These are phyloP conservation scores for Ophion ellenae DNA, from an alignment of 2,888 invertebrate species.

Conservation along the genomic window DNA sequence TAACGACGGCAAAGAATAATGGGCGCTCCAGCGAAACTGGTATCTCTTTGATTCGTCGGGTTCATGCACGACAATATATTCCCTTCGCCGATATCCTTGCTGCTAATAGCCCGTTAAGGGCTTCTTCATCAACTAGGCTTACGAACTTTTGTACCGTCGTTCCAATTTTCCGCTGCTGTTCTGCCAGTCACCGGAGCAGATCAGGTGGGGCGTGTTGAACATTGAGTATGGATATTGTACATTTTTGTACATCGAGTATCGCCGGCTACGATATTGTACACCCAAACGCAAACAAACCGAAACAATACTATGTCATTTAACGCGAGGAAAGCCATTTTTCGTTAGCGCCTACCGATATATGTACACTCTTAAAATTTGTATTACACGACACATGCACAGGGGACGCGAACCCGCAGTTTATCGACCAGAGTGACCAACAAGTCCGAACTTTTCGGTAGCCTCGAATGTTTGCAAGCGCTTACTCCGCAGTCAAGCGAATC, in stretches of 20 bases:
- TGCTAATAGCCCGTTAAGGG: background rate
- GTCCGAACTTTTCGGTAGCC: constrained; percentile 6
- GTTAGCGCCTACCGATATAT: too few species aligned
- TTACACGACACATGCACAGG: too few species aligned
- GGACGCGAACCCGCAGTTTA: background rate
- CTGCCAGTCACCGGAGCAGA: too few species aligned
- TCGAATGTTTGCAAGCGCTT: constrained; percentile 11
- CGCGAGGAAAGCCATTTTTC: too few species aligned
- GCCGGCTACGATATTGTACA: too few species aligned
- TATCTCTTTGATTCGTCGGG: background rate
- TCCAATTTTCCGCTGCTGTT: too few species aligned
- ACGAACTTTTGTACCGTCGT: too few species aligned
- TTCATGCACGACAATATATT: background rate
- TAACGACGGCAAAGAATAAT: background rate
- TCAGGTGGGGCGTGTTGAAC: too few species aligned
- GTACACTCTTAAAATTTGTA: background rate
- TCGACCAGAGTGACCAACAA: background rate
- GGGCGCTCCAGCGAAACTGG: background rate
- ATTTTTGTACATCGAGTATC: too few species aligned
- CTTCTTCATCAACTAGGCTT: background rate
- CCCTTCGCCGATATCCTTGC: background rate
- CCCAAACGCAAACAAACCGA: too few species aligned
- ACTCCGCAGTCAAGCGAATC: constrained; percentile 15
- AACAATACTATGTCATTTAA: too few species aligned
- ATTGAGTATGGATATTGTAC: too few species aligned